A percentile compares a stretch with the other conserved stretches of the same genome.
Evolutionary conservation across 2,797 vertebrate species (phyloP).

Genomic region (Percopsis omiscomaycus): DNA sequence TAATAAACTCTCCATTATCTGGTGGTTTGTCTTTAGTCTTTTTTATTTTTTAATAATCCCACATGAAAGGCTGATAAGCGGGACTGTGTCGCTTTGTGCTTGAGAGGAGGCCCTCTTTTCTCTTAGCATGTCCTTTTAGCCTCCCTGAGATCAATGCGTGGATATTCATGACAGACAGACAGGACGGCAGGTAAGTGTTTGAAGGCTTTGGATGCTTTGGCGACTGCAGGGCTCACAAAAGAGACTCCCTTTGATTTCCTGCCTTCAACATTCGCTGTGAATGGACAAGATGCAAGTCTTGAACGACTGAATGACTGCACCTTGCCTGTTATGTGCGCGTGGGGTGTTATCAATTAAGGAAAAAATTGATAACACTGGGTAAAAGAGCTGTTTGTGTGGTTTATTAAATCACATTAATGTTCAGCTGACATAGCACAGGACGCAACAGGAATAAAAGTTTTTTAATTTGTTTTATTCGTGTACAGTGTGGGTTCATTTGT

Average conservation of each 20-base stretch:
- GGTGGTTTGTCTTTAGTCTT: slow-evolving; percentile 7
- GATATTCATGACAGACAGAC: slow-evolving; percentile 63
- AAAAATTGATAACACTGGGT: too few species aligned
- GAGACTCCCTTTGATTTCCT: slow-evolving; percentile 64
- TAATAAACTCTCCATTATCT: slow-evolving; percentile 28
- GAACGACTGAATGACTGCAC: too few species aligned
- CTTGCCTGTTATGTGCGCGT: too few species aligned
- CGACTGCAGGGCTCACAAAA: slow-evolving; percentile 52
- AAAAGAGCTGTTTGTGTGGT: too few species aligned
- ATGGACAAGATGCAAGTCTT: slow-evolving; percentile 23
- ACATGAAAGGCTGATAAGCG: slow-evolving; percentile 65
- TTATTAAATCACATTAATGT: too few species aligned
- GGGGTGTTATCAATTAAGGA: too few species aligned
- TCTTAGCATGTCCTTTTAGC: slow-evolving; percentile 60
- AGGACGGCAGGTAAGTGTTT: slow-evolving; percentile 62
- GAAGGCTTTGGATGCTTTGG: slow-evolving; percentile 52
- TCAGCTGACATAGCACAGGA: too few species aligned
- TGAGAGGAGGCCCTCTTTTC: slow-evolving; percentile 49
- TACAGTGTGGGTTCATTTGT: too few species aligned
- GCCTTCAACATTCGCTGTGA: slow-evolving; percentile 30
- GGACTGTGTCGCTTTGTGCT: slow-evolving; percentile 59
- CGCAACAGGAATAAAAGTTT: too few species aligned
- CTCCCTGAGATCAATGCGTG: slow-evolving; percentile 66
- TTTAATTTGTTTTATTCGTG: too few species aligned
- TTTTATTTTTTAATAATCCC: slow-evolving; percentile 52